Conservation (phyloP, 2,888 invertebrate genomes). For the Melanotus villosus region DNA sequence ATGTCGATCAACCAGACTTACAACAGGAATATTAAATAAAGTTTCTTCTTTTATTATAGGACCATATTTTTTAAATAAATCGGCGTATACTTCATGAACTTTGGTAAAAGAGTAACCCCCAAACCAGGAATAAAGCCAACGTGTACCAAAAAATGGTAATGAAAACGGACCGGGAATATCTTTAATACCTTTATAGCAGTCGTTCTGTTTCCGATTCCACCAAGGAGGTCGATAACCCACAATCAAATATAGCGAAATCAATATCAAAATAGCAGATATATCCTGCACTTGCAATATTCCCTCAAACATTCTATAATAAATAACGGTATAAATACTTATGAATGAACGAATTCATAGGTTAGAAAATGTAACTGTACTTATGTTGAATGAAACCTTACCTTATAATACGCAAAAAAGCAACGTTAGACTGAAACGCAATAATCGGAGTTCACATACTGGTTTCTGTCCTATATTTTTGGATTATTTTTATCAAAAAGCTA, state of each 20-base stretch:
- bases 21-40: conserved; percentile 79
- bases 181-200: conserved; percentile 42
- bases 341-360: conserved; percentile 7
- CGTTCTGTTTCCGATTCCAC: conserved; percentile 52
- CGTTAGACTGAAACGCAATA: not conserved
- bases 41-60: conserved; percentile 84
- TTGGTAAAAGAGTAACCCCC: conserved; percentile 80
- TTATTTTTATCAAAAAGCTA: not conserved
- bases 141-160: conserved; percentile 83
- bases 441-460: not conserved
- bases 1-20: conserved; percentile 79
- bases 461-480: not conserved
- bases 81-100: conserved; percentile 84
- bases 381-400: not conserved
- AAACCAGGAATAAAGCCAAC: conserved; percentile 82
- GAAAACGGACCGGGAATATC: conserved; percentile 82
- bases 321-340: not conserved
- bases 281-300: conserved; percentile 34
- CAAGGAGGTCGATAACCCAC: conserved; percentile 62
- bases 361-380: conserved; percentile 10
- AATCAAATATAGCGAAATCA: conserved; percentile 57
- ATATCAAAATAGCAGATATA: conserved; percentile 52
- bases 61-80: conserved; percentile 82
- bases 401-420: not conserved
- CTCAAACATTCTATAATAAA: conserved; percentile 28